Percentiles rank a stretch among this genome's conserved stretches.
These are phyloP conservation scores for Lethenteron reissneri DNA, from an alignment of 2,113 vertebrate species.

Conservation along the genomic window DNA sequence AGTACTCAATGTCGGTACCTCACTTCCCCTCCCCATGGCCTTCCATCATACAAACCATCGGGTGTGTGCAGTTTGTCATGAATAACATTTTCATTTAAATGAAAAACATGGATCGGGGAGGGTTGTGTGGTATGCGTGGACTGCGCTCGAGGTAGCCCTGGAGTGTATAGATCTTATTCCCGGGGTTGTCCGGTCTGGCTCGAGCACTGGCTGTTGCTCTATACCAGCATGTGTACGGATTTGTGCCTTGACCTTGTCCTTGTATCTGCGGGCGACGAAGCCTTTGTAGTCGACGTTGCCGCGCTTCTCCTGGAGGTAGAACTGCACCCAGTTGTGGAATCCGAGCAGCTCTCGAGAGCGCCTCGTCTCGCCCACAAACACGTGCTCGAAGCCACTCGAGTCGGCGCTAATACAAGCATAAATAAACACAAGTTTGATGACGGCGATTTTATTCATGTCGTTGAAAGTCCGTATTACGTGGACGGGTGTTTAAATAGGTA, in stretches of 20 bases:
- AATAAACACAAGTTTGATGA: no score
- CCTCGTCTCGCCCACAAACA: conserved; percentile 40
- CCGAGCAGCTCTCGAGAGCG: conserved; percentile 31
- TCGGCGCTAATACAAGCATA: conserved; percentile 22
- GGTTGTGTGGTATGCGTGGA: neutral
- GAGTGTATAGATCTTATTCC: conserved; percentile 16
- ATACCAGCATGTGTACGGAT: no score
- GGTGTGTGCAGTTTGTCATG: no score
- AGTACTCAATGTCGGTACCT: no score
- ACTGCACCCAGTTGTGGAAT: conserved; percentile 47
- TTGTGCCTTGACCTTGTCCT: neutral
- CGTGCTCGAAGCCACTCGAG: conserved; percentile 42
- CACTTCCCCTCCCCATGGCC: no score
- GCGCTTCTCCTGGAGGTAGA: conserved; percentile 40
- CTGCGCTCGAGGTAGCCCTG: neutral
- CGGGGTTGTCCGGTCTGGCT: conserved; percentile 14
- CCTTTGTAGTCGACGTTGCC: conserved; percentile 41
- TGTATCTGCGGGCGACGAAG: conserved; percentile 23
- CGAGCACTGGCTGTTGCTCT: no score
- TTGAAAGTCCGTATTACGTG: no score
- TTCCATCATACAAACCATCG: no score
- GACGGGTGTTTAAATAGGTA: no score
- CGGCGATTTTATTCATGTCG: no score
- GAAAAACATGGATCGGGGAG: no score
- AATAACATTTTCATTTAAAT: no score